Conservation (phyloP, 2,113 vertebrate genomes). For the Monopterus albus region DNA sequence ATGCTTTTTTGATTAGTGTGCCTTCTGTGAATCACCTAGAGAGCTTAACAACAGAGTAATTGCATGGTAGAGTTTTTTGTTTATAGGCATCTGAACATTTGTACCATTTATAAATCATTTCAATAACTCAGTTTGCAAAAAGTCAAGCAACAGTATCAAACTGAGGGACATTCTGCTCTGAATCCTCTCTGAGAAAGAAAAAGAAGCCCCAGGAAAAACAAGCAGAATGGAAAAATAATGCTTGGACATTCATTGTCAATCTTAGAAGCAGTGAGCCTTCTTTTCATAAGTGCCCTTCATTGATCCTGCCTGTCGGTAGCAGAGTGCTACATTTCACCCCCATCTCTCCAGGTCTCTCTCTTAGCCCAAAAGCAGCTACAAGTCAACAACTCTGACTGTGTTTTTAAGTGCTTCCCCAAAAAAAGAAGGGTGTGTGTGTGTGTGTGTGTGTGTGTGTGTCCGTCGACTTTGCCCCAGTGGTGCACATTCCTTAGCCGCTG, state of each 20-base stretch:
- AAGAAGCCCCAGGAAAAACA: slow-evolving; percentile 28
- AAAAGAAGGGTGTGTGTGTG: no score
- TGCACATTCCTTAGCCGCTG: slow-evolving; percentile 67
- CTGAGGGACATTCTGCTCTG: slow-evolving; percentile 17
- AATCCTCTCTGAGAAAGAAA: slow-evolving; percentile 13
- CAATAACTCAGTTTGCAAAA: slow-evolving; percentile 57
- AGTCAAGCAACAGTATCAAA: slow-evolving; percentile 25
- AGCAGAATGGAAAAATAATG: slow-evolving; percentile 1
- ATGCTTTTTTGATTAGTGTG: slow-evolving; percentile 14
- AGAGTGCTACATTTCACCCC: slow-evolving; percentile 38
- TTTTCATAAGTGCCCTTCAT: slow-evolving; percentile 65
- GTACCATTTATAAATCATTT: slow-evolving; percentile 18
- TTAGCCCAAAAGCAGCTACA: slow-evolving; percentile 46
- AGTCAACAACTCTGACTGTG: slow-evolving; percentile 67
- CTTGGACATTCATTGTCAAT: slow-evolving; percentile 39
- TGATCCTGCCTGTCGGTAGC: slow-evolving; percentile 60
- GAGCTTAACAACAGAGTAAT: slow-evolving; percentile 24
- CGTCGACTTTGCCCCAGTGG: slow-evolving; percentile 17
- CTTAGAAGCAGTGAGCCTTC: slow-evolving; percentile 60
- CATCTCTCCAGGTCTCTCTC: slow-evolving; percentile 39
- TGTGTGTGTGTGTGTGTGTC: slow-evolving; percentile 22
- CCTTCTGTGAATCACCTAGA: slow-evolving; percentile 12
- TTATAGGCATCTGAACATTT: slow-evolving; percentile 8
- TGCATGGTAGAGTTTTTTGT: not conserved
- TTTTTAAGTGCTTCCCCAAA: slow-evolving; percentile 59